These are phyloP conservation scores for Nyctereutes procyonoides DNA, from an alignment of 2,113 vertebrate genomes.

Conservation along the genomic window DNA sequence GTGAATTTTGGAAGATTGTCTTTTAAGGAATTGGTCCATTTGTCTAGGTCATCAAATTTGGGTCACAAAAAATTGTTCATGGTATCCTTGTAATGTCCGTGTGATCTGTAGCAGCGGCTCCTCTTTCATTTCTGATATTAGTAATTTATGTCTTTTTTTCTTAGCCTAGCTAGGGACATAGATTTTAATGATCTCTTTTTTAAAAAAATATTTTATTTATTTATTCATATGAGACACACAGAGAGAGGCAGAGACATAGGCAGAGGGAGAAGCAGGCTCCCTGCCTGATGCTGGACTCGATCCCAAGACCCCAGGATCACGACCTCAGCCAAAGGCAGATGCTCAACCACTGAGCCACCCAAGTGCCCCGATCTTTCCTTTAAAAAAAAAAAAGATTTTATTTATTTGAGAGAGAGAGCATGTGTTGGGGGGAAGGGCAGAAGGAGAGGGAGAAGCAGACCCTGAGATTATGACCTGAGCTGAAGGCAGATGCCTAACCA, in stretches of 20 bases:
- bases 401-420: no score
- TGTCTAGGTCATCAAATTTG: not conserved
- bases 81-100: not conserved
- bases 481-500: not conserved
- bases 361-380: not conserved
- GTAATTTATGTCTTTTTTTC: not conserved
- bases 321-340: not conserved
- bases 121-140: constrained; percentile 1
- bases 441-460: no score
- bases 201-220: not conserved
- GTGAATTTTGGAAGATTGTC: not conserved
- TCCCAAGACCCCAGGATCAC: not conserved
- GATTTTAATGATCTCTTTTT: not conserved
- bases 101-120: not conserved
- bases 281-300: not conserved
- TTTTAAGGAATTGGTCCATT: not conserved
- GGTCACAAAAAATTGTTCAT: not conserved
- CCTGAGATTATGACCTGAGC: not conserved
- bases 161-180: not conserved
- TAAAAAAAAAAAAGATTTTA: no score
- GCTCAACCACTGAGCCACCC: not conserved
- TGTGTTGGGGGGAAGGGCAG: no score
- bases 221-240: not conserved
- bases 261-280: not conserved
- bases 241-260: no score